Conservation (phyloP, 2,113 vertebrate species). For the Callipepla squamata region DNA sequence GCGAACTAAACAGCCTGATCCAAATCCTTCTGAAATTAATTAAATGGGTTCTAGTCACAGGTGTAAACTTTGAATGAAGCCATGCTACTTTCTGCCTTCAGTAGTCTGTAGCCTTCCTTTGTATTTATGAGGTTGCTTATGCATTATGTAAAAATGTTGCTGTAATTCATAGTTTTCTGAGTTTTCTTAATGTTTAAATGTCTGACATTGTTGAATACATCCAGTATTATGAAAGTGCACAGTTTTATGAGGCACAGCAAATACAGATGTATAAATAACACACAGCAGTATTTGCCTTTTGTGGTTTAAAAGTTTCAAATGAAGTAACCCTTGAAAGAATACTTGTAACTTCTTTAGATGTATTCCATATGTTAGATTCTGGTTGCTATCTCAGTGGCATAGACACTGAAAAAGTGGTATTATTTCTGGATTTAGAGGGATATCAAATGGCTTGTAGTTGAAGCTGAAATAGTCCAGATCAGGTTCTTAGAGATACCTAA, state of each 20-base stretch:
- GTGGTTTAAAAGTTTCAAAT: neutral
- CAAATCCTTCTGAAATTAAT: neutral
- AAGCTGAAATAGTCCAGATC: neutral
- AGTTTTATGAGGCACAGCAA: neutral
- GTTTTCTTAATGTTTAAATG: neutral
- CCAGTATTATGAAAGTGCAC: accelerated
- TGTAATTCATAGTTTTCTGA: neutral
- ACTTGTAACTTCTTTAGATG: neutral
- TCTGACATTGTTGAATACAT: neutral
- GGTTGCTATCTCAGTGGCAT: neutral
- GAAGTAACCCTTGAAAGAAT: neutral
- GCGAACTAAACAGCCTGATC: neutral
- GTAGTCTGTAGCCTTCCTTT: neutral
- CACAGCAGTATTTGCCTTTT: neutral
- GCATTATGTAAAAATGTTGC: neutral
- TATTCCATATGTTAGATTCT: neutral
- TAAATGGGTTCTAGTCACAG: neutral
- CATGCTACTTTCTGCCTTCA: neutral
- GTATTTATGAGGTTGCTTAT: neutral
- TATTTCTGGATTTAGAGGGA: neutral
- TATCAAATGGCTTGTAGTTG: neutral
- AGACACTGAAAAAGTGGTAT: neutral
- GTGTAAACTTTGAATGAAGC: neutral
- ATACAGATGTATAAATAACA: neutral
- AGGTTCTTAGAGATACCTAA: neutral